Percentiles rank a stretch among this genome's conserved stretches.
These are phyloP conservation scores for Chymomyza caudatula DNA, from an alignment of 2,888 invertebrate species.

Conservation along the genomic window DNA sequence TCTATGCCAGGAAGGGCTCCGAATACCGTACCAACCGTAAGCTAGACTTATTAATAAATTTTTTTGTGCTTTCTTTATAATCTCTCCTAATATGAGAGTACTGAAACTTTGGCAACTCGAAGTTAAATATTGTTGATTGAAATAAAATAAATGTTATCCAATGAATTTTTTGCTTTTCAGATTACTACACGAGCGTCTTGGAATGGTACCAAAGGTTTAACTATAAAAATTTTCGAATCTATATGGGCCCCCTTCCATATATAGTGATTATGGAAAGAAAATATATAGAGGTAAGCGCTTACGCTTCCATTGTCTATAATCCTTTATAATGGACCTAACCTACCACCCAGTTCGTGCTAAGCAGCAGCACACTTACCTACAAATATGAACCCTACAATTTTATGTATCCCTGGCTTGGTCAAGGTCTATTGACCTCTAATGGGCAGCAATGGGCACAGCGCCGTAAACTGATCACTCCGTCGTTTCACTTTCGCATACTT, in stretches of 20 bases:
- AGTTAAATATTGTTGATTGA: too few species aligned
- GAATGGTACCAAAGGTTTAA: slow-evolving; percentile 31
- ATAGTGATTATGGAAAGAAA: slow-evolving; percentile 38
- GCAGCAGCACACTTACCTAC: slow-evolving; percentile 76
- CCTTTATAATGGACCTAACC: neutral
- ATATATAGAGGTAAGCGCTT: slow-evolving; percentile 42
- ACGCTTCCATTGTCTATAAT: too few species aligned
- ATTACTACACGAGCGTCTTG: slow-evolving; percentile 24
- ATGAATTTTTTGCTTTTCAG: slow-evolving; percentile 33
- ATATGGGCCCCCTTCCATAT: slow-evolving; percentile 42
- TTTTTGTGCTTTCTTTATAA: too few species aligned
- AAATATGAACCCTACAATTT: slow-evolving; percentile 77
- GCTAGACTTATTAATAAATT: too few species aligned
- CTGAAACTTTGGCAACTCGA: too few species aligned
- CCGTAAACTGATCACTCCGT: slow-evolving; percentile 79
- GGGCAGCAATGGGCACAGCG: slow-evolving; percentile 78
- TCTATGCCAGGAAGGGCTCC: too few species aligned
- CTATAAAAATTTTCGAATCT: slow-evolving; percentile 36
- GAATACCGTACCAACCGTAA: too few species aligned
- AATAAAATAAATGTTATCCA: too few species aligned
- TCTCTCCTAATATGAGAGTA: too few species aligned
- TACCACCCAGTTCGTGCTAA: slow-evolving; percentile 59
- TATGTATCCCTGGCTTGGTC: slow-evolving; percentile 78
- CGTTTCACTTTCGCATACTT: slow-evolving; percentile 75
- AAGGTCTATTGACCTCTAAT: slow-evolving; percentile 77